Evolutionary conservation across 2,888 invertebrate genomes (phyloP).

Genomic region (Neoaliturus tenellus): DNA sequence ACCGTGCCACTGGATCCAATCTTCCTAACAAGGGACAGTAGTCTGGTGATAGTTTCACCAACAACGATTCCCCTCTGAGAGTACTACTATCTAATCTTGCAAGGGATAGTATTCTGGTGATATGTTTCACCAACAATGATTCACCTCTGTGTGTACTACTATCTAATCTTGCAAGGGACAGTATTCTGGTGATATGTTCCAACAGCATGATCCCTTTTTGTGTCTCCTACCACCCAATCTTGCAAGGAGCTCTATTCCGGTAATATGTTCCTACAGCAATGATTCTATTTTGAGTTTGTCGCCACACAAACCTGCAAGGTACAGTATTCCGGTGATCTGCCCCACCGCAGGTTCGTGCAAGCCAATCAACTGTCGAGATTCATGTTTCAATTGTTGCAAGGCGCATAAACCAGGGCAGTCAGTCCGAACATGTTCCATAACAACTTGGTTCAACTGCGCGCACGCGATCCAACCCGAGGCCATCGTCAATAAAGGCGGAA

Average conservation of each 20-base stretch:
- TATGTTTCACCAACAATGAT: no score
- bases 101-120: no score
- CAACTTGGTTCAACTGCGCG: background rate
- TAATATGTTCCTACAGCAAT: no score
- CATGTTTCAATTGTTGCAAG: slow-evolving; percentile 31
- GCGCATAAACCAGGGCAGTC: slow-evolving; percentile 4
- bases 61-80: no score
- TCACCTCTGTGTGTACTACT: background rate
- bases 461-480: background rate
- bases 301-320: background rate
- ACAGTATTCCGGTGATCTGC: background rate
- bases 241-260: no score
- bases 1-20: no score
- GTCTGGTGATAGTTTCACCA: no score
- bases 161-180: background rate
- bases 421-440: slow-evolving; percentile 1
- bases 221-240: background rate
- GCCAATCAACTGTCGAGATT: slow-evolving; percentile 30
- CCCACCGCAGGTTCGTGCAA: slow-evolving; percentile 26
- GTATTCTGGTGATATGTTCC: background rate
- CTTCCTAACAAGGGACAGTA: no score
- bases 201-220: no score
- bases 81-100: background rate
- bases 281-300: background rate
- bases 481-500: background rate